phyloP scores from a whole-genome alignment of 2,797 vertebrate genomes.

The Ceyx erithaca region DNA sequence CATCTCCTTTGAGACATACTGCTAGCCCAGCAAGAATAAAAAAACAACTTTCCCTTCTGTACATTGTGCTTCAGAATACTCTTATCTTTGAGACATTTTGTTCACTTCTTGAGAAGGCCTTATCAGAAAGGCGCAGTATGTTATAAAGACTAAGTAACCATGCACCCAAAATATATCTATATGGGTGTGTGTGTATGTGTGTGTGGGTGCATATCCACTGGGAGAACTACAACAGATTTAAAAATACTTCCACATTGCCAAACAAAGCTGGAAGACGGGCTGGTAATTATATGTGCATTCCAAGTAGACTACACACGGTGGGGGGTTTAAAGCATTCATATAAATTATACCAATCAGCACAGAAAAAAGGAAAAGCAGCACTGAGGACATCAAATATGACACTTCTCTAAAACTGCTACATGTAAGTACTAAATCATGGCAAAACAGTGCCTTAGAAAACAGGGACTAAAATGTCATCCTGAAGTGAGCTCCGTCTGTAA shows the following conservation, averaged over 20 bases:
- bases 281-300: slow-evolving; percentile 62
- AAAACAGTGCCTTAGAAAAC: slow-evolving; percentile 22
- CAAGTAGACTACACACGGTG: slow-evolving; percentile 47
- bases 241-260: slow-evolving; percentile 28
- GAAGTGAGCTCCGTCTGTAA: slow-evolving; percentile 11
- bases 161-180: neutral
- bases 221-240: slow-evolving; percentile 29
- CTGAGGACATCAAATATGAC: slow-evolving; percentile 38
- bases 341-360: slow-evolving; percentile 67
- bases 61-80: slow-evolving; percentile 1
- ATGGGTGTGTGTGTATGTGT: neutral
- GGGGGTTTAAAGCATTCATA: slow-evolving; percentile 57
- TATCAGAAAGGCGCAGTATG: neutral
- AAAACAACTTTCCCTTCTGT: neutral
- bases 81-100: slow-evolving; percentile 27
- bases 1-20: neutral
- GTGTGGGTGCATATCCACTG: slow-evolving; percentile 11
- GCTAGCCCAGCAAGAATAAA: slow-evolving; percentile 21
- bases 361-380: slow-evolving; percentile 46
- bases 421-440: slow-evolving; percentile 20
- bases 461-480: slow-evolving; percentile 23
- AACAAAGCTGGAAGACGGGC: slow-evolving; percentile 41
- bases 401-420: slow-evolving; percentile 20
- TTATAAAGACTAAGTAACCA: neutral
- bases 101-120: slow-evolving; percentile 15